Conservation (phyloP, 1,140 invertebrate genomes). For the Asbolus verrucosus region DNA sequence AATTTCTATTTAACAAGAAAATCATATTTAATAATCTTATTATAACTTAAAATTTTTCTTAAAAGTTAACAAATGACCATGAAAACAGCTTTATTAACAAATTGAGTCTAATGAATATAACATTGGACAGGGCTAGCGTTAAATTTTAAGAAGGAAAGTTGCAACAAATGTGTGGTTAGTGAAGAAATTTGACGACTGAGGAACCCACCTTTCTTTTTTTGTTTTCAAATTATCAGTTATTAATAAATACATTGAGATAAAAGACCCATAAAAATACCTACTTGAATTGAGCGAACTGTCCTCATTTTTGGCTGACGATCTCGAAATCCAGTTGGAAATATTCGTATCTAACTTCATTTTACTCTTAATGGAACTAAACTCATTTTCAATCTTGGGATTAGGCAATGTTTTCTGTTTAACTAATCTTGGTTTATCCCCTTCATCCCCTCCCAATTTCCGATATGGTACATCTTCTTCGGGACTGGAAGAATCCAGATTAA, state of each 20-base stretch:
- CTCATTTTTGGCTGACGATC: constrained; percentile 67
- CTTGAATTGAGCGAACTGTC: constrained; percentile 54
- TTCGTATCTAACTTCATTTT: constrained; percentile 60
- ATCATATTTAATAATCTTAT: too few species aligned
- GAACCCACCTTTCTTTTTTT: too few species aligned
- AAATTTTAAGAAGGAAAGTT: too few species aligned
- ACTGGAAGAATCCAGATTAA: constrained; percentile 68
- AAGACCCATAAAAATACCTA: constrained; percentile 25
- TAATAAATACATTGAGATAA: background rate
- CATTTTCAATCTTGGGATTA: constrained; percentile 54
- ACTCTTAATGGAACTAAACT: constrained; percentile 54
- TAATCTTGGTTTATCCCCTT: constrained; percentile 54
- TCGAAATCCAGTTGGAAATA: constrained; percentile 68
- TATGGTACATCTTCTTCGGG: constrained; percentile 65
- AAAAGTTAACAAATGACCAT: too few species aligned
- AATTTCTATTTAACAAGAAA: too few species aligned
- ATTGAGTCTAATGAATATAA: too few species aligned
- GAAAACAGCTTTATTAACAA: too few species aligned
- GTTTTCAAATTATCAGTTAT: too few species aligned
- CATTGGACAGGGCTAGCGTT: too few species aligned
- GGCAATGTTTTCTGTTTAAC: constrained; percentile 59
- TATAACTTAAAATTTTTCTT: too few species aligned
- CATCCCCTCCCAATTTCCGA: constrained; percentile 48
- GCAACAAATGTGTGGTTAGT: too few species aligned
- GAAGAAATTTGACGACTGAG: too few species aligned